Evolutionary conservation across 2,113 vertebrate genomes (phyloP), one percentile per base, ranked within the genome.

Genomic region (Apeltes quadracus): DNA sequence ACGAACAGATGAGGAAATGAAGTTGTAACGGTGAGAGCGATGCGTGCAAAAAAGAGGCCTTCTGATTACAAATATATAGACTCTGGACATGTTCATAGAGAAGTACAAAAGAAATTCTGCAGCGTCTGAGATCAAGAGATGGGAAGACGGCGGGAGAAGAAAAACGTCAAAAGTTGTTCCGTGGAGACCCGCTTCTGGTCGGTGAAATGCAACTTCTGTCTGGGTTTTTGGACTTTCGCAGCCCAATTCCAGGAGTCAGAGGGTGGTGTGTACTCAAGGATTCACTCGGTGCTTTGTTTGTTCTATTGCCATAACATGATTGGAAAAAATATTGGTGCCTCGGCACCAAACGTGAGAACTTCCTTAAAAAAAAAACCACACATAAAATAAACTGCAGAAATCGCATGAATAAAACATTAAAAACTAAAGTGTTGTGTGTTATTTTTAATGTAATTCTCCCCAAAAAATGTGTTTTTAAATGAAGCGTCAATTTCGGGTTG

Each of bases 1-100:
- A 94, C 93, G 84, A 93, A 88, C 79, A 79, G 84, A 90, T 94
- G 92, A 93, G 89, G 93, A 95, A 94, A 95, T 94, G 66, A 91
- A 95, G 90, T 91, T 94, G 88, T 93, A 85, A 88, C 88, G 51
- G 69, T 51, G 53, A 61, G 68, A 44, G 22, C 65, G 27, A 46
- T 11, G 5, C 43, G 70, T 32, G 54, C 9, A 53, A 38, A 59
- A 65, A 14, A 69, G 15, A 61, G 10, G 5, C 29, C 61, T 5
- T 50, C 1, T 18, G 15, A 36, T 22, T 73, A 23, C 29, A 78
- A 69, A 74, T 29, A 74, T 41, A 71, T 0, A n/a, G n/a, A 39
- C 13, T 38, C 44, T 36, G 8, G 36, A 62, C 9, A 0, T 3
- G 48, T n/a, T 53, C 7, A 61, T 1, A 58, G 58, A 55, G 9